Evolutionary conservation across 2,113 vertebrate genomes (phyloP).

Genomic region (Phainopepla nitens): DNA sequence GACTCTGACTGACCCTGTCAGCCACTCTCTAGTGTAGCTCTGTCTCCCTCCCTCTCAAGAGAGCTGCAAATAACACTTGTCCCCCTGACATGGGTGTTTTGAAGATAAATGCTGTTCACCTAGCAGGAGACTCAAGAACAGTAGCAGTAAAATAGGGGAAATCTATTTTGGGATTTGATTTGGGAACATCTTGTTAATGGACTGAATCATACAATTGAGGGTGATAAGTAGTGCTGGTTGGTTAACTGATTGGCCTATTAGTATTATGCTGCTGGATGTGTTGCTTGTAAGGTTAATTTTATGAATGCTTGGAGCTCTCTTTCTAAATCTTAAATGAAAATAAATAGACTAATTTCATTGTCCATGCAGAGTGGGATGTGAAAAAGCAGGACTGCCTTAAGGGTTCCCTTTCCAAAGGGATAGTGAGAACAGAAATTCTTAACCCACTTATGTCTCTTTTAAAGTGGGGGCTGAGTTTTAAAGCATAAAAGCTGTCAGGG

Average conservation of each 20-base stretch:
- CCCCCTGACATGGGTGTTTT: not conserved
- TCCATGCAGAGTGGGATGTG: not conserved
- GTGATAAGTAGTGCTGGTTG: not conserved
- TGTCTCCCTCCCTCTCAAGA: not conserved
- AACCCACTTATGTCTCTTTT: not conserved
- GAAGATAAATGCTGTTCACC: not conserved
- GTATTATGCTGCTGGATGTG: not conserved
- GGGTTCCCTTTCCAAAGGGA: not conserved
- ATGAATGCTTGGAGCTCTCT: not conserved
- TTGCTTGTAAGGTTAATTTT: conserved; percentile 1
- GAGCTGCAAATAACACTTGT: not conserved
- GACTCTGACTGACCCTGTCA: not conserved
- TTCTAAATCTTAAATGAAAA: conserved; percentile 20
- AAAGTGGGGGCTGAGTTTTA: not conserved
- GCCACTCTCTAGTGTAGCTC: not conserved
- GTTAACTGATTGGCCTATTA: not conserved
- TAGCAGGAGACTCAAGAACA: not conserved
- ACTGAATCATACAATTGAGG: not conserved
- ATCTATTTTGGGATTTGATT: not conserved
- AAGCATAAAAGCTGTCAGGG: not conserved
- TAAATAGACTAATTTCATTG: not conserved
- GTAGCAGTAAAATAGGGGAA: not conserved
- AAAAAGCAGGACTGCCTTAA: not conserved
- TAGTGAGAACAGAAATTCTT: not conserved
- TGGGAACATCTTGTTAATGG: not conserved